phyloP scores from a whole-genome alignment of 2,113 vertebrate species.

The Motacilla alba region DNA sequence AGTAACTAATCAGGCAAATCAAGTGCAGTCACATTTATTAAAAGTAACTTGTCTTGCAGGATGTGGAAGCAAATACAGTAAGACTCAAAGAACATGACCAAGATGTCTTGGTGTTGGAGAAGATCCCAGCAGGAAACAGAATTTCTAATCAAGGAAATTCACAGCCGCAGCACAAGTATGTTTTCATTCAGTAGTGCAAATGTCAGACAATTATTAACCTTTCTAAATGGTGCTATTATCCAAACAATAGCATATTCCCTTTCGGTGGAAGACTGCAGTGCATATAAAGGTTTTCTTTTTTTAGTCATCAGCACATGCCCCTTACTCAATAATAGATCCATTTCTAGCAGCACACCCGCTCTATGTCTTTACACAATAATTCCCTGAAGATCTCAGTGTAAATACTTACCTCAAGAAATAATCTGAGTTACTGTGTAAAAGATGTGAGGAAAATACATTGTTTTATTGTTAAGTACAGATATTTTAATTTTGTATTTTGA shows the following conservation, averaged over 20 bases:
- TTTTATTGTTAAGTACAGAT: not conserved
- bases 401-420: not conserved
- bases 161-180: constrained; percentile 93
- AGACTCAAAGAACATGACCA: constrained; percentile 97
- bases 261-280: constrained; percentile 23
- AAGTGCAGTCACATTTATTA: constrained; percentile 44
- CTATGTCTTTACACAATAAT: constrained; percentile 17
- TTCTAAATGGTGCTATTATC: constrained; percentile 60
- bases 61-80: constrained; percentile 99
- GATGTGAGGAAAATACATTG: not conserved
- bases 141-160: constrained; percentile 82
- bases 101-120: constrained; percentile 97
- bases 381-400: not conserved
- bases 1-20: not conserved
- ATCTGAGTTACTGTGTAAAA: not conserved
- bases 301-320: constrained; percentile 45
- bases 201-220: constrained; percentile 69
- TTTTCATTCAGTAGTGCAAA: constrained; percentile 66
- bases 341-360: constrained; percentile 37
- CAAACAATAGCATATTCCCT: constrained; percentile 51
- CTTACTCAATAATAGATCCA: constrained; percentile 32
- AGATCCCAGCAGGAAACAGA: constrained; percentile 83
- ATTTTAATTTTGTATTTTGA: constrained; percentile 16
- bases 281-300: not conserved
- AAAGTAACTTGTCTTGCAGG: constrained; percentile 79